Conservation (phyloP, 2,888 invertebrate genomes). For the Rotaria macrura region DNA sequence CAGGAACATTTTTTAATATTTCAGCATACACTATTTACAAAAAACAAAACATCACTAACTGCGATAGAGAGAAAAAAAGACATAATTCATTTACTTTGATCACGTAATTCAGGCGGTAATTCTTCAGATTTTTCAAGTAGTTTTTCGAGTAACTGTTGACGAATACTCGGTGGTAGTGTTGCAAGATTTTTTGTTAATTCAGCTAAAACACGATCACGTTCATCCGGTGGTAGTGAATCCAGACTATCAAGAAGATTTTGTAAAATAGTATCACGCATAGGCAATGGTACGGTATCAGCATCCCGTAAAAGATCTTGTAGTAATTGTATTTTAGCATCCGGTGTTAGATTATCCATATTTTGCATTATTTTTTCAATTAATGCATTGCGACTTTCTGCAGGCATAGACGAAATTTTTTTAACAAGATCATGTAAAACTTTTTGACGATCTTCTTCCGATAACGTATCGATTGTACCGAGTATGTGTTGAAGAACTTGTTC, state of each 20-base stretch:
- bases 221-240: not conserved
- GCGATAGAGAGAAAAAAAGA: not conserved
- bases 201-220: not conserved
- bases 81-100: not conserved
- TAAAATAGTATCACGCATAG: not conserved
- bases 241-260: slow-evolving; percentile 17
- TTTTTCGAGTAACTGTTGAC: slow-evolving; percentile 5
- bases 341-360: not conserved
- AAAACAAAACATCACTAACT: not conserved
- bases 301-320: slow-evolving; percentile 1
- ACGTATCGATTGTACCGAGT: not conserved
- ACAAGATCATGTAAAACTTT: slow-evolving; percentile 11
- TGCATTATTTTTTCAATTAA: not conserved
- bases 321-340: not conserved
- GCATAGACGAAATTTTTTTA: not conserved
- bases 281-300: not conserved
- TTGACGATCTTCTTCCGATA: not conserved
- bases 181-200: slow-evolving; percentile 18
- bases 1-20: slow-evolving; percentile 13
- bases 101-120: not conserved
- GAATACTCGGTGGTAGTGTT: not conserved
- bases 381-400: not conserved
- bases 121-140: not conserved
- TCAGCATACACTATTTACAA: slow-evolving; percentile 3
- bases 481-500: slow-evolving; percentile 8